Base-by-base conservation (phyloP, 2,888 invertebrate species). In the Plebejus anna region DNA sequence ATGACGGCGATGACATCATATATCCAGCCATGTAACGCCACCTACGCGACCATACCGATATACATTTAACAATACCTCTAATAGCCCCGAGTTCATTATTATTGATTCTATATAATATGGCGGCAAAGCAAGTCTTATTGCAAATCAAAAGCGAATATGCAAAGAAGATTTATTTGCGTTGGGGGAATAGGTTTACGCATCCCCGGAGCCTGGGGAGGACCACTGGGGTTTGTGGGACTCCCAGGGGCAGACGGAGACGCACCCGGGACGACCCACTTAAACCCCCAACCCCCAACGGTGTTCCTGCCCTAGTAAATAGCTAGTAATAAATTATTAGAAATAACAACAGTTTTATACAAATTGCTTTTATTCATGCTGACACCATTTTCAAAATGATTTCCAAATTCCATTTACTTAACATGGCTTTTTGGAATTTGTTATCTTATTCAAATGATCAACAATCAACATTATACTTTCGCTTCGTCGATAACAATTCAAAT, bases 1-100 rank as follows among this genome's bases (percentile, higher is more conserved):
- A 79, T 61, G 61, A 55, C 57, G 75, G 61, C 28, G 77, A 79
- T 79, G 79, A 79, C 78, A 79, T 79, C 79, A 78, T 76, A 70
- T 66, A 79, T 77, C 71, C 61, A 77, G 16, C n/a, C 42, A 47
- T 16, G 28, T 47, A n/a, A 75, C 75, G 72, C 75, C 76, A 76
- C 77, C 77, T 77, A 76, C 77, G 70, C 75, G 61, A 75, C 75
- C 16, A 32, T 75, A 22, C 47, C 28, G 72, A 42, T 72, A 71
- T 22, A 72, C 72, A 72, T 72, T 72, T 42, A 73, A 73, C 73
- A 55, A 73, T 32, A 73, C 73, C 73, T 51, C 32, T 47, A 73
- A 47, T 73, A 55, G 13, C 28, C n/a, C 11, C 28, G 28, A 73
- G 73, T 22, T 47, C 47, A n/a, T 71, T 42, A 42, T 71, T 42